These are phyloP conservation scores for Orius laevigatus DNA, from an alignment of 1,140 invertebrate genomes.

Conservation along the genomic window DNA sequence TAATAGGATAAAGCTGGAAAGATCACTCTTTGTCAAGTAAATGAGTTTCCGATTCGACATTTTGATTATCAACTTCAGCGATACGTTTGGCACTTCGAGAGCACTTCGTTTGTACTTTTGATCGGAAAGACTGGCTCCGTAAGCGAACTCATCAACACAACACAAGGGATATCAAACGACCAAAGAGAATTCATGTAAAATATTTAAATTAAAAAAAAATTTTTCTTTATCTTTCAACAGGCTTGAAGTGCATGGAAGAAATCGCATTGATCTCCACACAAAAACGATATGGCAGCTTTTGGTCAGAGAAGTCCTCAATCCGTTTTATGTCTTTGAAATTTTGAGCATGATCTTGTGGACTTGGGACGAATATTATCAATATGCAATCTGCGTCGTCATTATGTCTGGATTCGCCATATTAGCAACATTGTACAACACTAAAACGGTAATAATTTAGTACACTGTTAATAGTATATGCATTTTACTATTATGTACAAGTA, in stretches of 20 bases:
- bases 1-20: conserved; percentile 13
- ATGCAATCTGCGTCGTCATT: conserved; percentile 46
- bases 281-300: conserved; percentile 52
- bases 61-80: conserved; percentile 13
- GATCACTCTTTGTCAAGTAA: conserved; percentile 9
- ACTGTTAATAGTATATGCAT: too few relatives aligned
- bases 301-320: conserved; percentile 63
- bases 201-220: neutral
- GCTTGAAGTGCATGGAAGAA: conserved; percentile 51
- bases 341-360: conserved; percentile 66
- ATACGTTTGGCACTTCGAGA: conserved; percentile 8
- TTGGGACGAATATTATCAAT: conserved; percentile 58
- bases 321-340: conserved; percentile 81
- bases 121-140: conserved; percentile 7
- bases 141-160: conserved; percentile 9
- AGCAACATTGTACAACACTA: conserved; percentile 39
- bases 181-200: conserved; percentile 2
- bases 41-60: conserved; percentile 8
- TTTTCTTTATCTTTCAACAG: conserved; percentile 33
- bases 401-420: conserved; percentile 42
- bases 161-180: neutral
- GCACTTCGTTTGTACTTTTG: conserved; percentile 5
- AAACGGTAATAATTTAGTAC: conserved; percentile 32
- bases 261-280: conserved; percentile 55
- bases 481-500: too few relatives aligned